phyloP scores from a whole-genome alignment of 1,140 invertebrate genomes.

The Leptopilina clavipes region DNA sequence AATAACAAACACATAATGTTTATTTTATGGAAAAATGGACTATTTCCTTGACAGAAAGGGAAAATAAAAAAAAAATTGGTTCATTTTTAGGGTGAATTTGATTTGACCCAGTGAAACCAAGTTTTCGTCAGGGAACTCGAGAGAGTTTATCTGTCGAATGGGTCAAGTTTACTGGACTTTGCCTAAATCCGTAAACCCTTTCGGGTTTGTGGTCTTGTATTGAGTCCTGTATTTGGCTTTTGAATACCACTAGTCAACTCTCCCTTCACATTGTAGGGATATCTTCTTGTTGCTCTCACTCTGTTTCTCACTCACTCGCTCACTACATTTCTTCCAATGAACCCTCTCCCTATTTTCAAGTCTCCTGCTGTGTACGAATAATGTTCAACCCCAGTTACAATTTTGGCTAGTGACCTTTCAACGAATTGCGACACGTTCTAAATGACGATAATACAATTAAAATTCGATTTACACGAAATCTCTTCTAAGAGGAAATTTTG shows the following conservation, averaged over 20 bases:
- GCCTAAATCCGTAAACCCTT: constrained; percentile 68
- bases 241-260: constrained; percentile 34
- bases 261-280: background rate
- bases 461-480: constrained; percentile 31
- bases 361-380: constrained; percentile 63
- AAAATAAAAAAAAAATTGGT: background rate
- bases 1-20: too few species aligned
- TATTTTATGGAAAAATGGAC: too few species aligned
- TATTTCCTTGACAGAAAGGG: too few species aligned
- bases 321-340: constrained; percentile 23
- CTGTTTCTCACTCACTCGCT: background rate
- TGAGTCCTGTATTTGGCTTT: constrained; percentile 58
- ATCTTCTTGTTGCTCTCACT: constrained; percentile 13
- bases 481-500: constrained; percentile 22
- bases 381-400: constrained; percentile 55
- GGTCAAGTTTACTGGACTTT: constrained; percentile 66
- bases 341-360: constrained; percentile 49
- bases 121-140: constrained; percentile 55
- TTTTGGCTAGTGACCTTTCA: constrained; percentile 61
- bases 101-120: constrained; percentile 61
- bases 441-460: constrained; percentile 33
- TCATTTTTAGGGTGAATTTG: constrained; percentile 48
- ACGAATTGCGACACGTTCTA: constrained; percentile 45
- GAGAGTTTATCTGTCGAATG: constrained; percentile 57
- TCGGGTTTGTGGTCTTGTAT: constrained; percentile 62